Base-by-base conservation (phyloP, 2,797 vertebrate species). In the Enteromius treurensis region DNA sequence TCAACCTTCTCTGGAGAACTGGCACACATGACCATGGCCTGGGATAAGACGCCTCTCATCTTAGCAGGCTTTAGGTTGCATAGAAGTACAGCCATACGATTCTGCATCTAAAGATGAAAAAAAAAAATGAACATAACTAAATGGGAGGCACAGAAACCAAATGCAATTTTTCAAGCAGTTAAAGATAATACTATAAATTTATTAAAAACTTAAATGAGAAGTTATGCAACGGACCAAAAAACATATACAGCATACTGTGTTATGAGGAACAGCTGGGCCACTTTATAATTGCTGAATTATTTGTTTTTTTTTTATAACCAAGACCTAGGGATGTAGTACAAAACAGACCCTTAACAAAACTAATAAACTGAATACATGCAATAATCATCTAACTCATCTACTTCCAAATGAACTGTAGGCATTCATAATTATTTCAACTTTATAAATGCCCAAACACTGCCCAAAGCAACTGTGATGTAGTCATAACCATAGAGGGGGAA, bases 11-110 rank as follows among this genome's bases (percentile, higher is more conserved):
- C 97, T 21, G 96, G 96, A 17, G 96, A 97, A 90, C 97, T 98
- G 87, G 98, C 97, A 88, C 98, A 99, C 97, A 99, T 99, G 84
- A 99, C 93, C 98, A 99, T 99, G 45, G 97, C 98, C 87, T 99
- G 97, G 79, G 98, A 99, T 4, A 97, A 85, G 3, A 99, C 94
- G 17, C 98, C 98, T 89, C 98, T 96, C 98, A 99, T 99, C 92
- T 99, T 99, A 10, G 96, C 97, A 80, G 97, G 96, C 92, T 98
- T 99, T 90, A 99, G 93, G 90, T 99, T 99, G 89, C 98, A 99
- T 79, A 99, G 92, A 26, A 99, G 93, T 88, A 99, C 45, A 2
- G 95, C 97, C 97, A 99, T 96, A 34, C 97, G 96, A 91, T 98
- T 98, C 90, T 99, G 97, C 97, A 99, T 98, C 98, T 99, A 92